Evolutionary conservation across 2,113 vertebrate species (phyloP).

Genomic region (Anarrhichthys ocellatus): DNA sequence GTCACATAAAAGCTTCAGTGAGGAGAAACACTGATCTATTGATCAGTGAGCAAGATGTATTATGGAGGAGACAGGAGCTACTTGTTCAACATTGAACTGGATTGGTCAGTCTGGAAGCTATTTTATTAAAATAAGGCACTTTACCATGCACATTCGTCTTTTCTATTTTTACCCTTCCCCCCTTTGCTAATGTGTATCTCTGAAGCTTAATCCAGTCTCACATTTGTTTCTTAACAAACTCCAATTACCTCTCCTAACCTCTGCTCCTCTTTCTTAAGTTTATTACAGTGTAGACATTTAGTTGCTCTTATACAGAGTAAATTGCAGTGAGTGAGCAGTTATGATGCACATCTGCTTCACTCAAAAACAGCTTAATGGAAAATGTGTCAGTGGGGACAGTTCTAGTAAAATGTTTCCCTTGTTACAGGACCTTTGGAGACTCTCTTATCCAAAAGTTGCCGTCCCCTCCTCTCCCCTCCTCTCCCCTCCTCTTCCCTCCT

Average conservation of each 20-base stretch:
- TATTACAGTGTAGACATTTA: not conserved
- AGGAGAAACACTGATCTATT: conserved; percentile 22
- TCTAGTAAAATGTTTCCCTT: not conserved
- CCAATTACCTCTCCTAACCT: not conserved
- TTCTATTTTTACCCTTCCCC: conserved; percentile 1
- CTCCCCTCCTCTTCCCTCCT: not conserved
- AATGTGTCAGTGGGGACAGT: not conserved
- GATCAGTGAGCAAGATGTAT: conserved; percentile 27
- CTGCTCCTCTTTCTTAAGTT: not conserved
- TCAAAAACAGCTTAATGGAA: not conserved
- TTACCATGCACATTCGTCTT: not conserved
- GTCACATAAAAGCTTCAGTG: conserved; percentile 24
- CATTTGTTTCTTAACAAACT: not conserved
- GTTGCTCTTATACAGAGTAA: not conserved
- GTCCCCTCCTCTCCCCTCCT: not conserved
- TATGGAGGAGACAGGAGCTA: not conserved
- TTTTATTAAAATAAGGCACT: not conserved
- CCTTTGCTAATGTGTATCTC: not conserved
- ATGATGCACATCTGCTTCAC: not conserved
- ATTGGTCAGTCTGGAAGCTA: conserved; percentile 35
- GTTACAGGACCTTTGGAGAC: not conserved
- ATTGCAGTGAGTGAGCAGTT: not conserved
- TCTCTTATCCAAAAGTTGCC: not conserved
- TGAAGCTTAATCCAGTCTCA: not conserved
- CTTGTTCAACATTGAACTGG: conserved; percentile 29